These are phyloP conservation scores for Leptopilina clavipes DNA, from an alignment of 1,140 invertebrate species.

Conservation along the genomic window DNA sequence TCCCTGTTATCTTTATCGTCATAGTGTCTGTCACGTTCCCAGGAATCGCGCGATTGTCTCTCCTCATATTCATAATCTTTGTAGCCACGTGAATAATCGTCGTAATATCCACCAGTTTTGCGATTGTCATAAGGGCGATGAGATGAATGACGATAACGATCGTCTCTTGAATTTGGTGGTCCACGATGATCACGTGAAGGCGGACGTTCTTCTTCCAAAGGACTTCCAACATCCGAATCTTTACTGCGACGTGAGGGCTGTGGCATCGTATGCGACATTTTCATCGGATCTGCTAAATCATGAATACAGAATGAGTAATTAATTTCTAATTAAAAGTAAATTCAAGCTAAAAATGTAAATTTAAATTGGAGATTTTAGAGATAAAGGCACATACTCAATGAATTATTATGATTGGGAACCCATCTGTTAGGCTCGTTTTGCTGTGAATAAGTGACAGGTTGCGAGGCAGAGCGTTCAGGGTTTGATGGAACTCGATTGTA, in stretches of 20 bases:
- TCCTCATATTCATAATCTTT: conserved; percentile 71
- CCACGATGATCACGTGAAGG: conserved; percentile 65
- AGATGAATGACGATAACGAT: conserved; percentile 65
- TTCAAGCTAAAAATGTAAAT: too few species aligned
- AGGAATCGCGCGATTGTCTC: conserved; percentile 67
- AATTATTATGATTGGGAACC: conserved; percentile 66
- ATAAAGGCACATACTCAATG: conserved; percentile 64
- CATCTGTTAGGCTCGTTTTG: conserved; percentile 74
- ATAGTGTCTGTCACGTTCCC: conserved; percentile 68
- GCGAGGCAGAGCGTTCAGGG: conserved; percentile 61
- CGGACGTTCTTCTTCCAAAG: conserved; percentile 68
- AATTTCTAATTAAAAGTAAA: too few species aligned
- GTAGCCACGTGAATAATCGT: conserved; percentile 67
- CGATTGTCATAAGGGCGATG: conserved; percentile 62
- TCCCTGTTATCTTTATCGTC: conserved; percentile 65
- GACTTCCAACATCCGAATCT: conserved; percentile 66
- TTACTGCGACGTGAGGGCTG: conserved; percentile 62
- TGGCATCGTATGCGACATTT: conserved; percentile 61
- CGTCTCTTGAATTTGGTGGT: conserved; percentile 53
- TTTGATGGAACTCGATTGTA: conserved; percentile 69
- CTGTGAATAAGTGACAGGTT: conserved; percentile 70
- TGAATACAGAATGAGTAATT: neutral
- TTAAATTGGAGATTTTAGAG: too few species aligned
- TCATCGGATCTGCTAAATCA: conserved; percentile 55
- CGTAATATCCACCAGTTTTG: conserved; percentile 67